Conservation (phyloP, 2,113 vertebrate species). For the Poeciliopsis turrubarensis region DNA sequence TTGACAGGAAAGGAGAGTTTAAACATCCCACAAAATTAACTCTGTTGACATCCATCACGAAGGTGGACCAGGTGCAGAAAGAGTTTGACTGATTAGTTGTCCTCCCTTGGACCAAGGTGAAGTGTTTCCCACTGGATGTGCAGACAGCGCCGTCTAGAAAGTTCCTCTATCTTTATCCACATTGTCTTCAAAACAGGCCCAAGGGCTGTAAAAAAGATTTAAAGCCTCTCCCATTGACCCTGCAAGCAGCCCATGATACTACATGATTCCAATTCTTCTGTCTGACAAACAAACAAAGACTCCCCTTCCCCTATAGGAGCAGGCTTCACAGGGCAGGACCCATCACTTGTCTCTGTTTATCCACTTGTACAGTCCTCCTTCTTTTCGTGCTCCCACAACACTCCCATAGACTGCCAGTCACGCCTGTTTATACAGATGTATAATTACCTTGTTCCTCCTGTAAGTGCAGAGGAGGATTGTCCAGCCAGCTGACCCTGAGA, state of each 20-base stretch:
- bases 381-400: conserved; percentile 39
- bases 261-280: conserved; percentile 28
- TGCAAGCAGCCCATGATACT: conserved; percentile 41
- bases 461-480: conserved; percentile 51
- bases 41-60: too few relatives aligned
- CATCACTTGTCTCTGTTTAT: conserved; percentile 41
- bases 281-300: conserved; percentile 54
- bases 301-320: conserved; percentile 29
- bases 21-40: conserved; percentile 1
- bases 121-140: conserved; percentile 49
- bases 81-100: conserved; percentile 47
- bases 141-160: conserved; percentile 25
- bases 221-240: conserved; percentile 72
- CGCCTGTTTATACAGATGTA: conserved; percentile 80
- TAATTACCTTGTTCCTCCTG: conserved; percentile 56
- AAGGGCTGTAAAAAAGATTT: conserved; percentile 65
- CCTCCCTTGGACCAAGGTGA: conserved; percentile 44
- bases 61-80: conserved; percentile 25
- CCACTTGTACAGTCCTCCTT: conserved; percentile 50
- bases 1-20: conserved; percentile 1
- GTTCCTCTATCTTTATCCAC: conserved; percentile 71
- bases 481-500: conserved; percentile 55
- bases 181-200: conserved; percentile 55
- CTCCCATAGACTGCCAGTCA: conserved; percentile 56
- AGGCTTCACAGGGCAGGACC: conserved; percentile 32